phyloP scores from a whole-genome alignment of 2,113 vertebrate species.

The Dasyurus viverrinus region DNA sequence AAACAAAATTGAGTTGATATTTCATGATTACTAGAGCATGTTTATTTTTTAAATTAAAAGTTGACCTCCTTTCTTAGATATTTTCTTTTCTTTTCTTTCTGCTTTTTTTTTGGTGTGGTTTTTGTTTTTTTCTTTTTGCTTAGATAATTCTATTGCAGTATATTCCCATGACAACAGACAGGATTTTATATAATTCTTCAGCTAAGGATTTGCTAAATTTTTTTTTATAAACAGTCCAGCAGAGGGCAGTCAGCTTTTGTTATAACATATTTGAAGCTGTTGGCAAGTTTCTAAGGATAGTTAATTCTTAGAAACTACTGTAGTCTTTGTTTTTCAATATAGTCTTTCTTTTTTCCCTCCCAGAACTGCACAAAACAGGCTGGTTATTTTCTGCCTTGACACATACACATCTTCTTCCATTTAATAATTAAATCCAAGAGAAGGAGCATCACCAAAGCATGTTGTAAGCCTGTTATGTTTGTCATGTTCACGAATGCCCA shows the following conservation, averaged over 20 bases:
- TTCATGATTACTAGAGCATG: not conserved
- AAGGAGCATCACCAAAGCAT: not conserved
- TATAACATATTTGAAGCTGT: conserved; percentile 25
- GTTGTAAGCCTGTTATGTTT: not conserved
- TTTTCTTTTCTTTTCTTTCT: not conserved
- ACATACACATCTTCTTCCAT: conserved; percentile 2
- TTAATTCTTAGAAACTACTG: not conserved
- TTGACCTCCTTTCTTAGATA: not conserved
- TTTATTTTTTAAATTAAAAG: not conserved
- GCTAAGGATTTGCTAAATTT: not conserved
- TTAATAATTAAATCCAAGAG: not conserved
- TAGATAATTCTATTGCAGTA: not conserved
- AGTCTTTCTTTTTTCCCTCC: not conserved
- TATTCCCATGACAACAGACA: not conserved
- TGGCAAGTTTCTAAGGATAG: not conserved
- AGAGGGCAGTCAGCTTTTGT: conserved; percentile 87
- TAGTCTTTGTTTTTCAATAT: not conserved
- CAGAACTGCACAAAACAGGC: not conserved
- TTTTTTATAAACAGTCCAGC: conserved; percentile 71
- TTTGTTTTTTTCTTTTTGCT: not conserved
- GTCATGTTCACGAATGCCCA: not conserved
- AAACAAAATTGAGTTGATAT: not conserved
- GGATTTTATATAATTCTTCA: conserved; percentile 14
- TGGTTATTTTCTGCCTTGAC: not conserved
- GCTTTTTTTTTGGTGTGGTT: too few relatives aligned